A percentile compares a stretch with the other conserved stretches of the same genome.
Conservation (phyloP, 2,888 invertebrate species). For the Campaea margaritaria region DNA sequence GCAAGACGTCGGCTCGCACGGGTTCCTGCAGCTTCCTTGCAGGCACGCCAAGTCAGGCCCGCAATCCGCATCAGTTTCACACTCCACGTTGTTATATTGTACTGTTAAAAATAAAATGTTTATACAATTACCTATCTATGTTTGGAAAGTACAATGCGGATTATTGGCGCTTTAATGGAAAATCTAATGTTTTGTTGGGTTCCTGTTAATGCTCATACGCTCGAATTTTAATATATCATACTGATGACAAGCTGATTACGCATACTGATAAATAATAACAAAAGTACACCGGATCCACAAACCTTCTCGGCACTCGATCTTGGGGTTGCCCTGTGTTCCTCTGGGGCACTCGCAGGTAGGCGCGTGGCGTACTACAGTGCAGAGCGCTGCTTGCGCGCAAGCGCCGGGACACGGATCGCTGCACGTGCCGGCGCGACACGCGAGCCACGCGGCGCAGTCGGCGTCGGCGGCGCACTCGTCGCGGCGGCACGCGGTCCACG, state of each 20-base stretch:
- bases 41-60: constrained; percentile 94
- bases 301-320: constrained; percentile 87
- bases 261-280: too few relatives aligned
- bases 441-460: constrained; percentile 92
- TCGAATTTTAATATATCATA: too few relatives aligned
- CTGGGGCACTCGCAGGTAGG: constrained; percentile 93
- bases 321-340: constrained; percentile 92
- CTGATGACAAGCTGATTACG: too few relatives aligned
- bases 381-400: constrained; percentile 91
- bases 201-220: too few relatives aligned
- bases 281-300: too few relatives aligned
- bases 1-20: constrained; percentile 92
- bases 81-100: constrained; percentile 85
- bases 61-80: constrained; percentile 93
- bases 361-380: constrained; percentile 90
- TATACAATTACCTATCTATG: neutral
- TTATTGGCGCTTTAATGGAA: neutral
- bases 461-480: constrained; percentile 91
- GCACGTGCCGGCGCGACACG: constrained; percentile 92
- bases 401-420: constrained; percentile 93
- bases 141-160: neutral
- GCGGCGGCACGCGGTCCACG: constrained; percentile 90
- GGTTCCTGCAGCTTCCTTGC: constrained; percentile 91
- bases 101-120: constrained; percentile 58
- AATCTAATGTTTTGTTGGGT: too few relatives aligned